A percentile compares a stretch with the other conserved stretches of the same genome.
Evolutionary conservation across 2,888 invertebrate species (phyloP).

Genomic region (Girardia tigrina): DNA sequence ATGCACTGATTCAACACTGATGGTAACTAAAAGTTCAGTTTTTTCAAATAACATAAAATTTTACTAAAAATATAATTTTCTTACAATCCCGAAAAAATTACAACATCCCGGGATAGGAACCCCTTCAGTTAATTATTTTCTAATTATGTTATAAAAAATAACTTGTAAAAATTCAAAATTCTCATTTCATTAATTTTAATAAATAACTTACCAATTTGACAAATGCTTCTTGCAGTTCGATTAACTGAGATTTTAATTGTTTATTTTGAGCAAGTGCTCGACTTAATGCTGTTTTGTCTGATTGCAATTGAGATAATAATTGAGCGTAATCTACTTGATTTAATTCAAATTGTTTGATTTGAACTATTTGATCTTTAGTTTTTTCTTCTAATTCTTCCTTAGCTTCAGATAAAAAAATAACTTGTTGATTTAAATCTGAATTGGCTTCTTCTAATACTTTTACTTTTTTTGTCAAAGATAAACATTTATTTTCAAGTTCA

Average conservation of each 20-base stretch:
- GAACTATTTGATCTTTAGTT: neutral
- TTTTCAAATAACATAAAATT: no score
- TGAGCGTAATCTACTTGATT: conserved; percentile 43
- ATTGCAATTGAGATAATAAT: conserved; percentile 68
- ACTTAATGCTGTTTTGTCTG: conserved; percentile 81
- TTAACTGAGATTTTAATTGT: conserved; percentile 70
- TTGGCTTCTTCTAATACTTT: neutral
- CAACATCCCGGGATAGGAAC: no score
- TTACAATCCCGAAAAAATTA: no score
- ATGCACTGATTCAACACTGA: no score
- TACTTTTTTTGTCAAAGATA: neutral
- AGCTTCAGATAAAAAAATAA: neutral
- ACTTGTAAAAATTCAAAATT: no score
- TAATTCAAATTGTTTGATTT: neutral
- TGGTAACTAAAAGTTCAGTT: no score
- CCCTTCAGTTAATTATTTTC: no score
- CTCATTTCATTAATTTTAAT: neutral
- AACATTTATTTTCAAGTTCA: neutral
- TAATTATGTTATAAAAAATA: no score
- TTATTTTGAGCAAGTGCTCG: conserved; percentile 79
- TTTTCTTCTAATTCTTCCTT: neutral
- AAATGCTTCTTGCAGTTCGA: conserved; percentile 65
- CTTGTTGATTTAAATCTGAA: neutral
- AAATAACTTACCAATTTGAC: conserved; percentile 64
- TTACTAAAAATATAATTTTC: no score